Percentiles rank a stretch among this genome's conserved stretches.
phyloP scores from a whole-genome alignment of 2,797 vertebrate genomes.

The Coregonus ussuriensis region DNA sequence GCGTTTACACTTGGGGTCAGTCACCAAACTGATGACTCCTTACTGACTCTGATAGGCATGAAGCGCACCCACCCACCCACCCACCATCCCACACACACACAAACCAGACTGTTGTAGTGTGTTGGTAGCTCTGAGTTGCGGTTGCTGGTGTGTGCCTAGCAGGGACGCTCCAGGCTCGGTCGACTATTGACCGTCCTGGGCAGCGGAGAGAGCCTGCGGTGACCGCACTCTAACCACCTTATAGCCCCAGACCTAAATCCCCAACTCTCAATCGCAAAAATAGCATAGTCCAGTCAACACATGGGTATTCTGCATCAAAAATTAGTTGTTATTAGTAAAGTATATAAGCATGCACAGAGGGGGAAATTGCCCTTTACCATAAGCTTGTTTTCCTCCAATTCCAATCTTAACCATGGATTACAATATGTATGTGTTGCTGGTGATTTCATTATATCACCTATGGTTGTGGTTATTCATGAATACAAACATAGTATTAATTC shows the following conservation, averaged over 20 bases:
- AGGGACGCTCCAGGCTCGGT: conserved; percentile 22
- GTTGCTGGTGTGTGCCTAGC: conserved; percentile 17
- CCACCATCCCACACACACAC: not conserved
- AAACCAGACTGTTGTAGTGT: conserved; percentile 28
- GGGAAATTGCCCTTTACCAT: not conserved
- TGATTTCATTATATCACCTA: not conserved
- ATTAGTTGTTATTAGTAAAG: not conserved
- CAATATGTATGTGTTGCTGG: not conserved
- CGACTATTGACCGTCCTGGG: conserved; percentile 28
- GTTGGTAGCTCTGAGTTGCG: conserved; percentile 20
- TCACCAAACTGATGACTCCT: not conserved
- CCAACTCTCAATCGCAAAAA: not conserved
- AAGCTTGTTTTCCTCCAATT: not conserved
- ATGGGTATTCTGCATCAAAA: not conserved
- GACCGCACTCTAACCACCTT: conserved; percentile 23
- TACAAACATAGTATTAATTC: not conserved
- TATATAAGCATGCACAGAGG: not conserved
- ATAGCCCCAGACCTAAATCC: not conserved
- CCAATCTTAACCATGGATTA: not conserved
- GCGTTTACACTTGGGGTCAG: not conserved
- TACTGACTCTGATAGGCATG: not conserved
- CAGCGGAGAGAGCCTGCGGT: conserved; percentile 47
- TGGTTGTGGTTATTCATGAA: not conserved
- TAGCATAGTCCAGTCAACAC: not conserved
- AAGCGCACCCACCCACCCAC: not conserved